These are phyloP conservation scores for Tenrec ecaudatus DNA, from an alignment of 2,113 vertebrate genomes.

Conservation along the genomic window DNA sequence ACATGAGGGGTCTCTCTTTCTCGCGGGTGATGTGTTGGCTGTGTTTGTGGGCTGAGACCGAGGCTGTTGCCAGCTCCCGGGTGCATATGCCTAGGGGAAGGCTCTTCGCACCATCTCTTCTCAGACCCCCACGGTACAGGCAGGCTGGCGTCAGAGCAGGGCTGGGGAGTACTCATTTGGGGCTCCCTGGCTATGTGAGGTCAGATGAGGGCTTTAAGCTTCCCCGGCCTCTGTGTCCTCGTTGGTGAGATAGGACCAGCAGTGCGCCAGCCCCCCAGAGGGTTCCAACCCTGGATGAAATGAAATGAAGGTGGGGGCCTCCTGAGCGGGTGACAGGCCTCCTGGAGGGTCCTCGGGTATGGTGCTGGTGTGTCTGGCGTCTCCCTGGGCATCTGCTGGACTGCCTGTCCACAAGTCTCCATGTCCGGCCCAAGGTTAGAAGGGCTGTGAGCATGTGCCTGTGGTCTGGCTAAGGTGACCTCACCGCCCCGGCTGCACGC, in stretches of 20 bases:
- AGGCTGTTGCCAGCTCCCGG: neutral
- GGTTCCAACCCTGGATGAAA: neutral
- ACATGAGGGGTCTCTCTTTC: neutral
- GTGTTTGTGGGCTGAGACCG: neutral
- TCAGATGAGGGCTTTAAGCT: neutral
- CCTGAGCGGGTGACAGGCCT: neutral
- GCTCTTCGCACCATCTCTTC: too few species aligned
- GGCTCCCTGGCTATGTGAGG: neutral
- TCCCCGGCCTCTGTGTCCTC: neutral
- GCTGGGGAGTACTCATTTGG: neutral
- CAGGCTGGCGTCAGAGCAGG: neutral
- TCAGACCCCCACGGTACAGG: neutral
- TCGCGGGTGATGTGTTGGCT: neutral
- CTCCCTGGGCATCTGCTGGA: neutral
- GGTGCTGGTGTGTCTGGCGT: neutral
- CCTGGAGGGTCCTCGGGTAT: too few species aligned
- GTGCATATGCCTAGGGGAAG: neutral
- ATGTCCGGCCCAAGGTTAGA: neutral
- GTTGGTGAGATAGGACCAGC: neutral
- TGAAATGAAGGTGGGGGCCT: neutral
- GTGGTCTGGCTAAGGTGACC: neutral
- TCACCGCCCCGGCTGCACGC: fast-evolving
- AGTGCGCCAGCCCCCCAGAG: neutral
- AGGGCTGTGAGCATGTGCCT: neutral
- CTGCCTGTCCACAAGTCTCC: constrained; percentile 9